Percentiles rank a stretch among this genome's conserved stretches.
Evolutionary conservation across 1,140 invertebrate genomes (phyloP).

Genomic region (Elysia chlorotica): DNA sequence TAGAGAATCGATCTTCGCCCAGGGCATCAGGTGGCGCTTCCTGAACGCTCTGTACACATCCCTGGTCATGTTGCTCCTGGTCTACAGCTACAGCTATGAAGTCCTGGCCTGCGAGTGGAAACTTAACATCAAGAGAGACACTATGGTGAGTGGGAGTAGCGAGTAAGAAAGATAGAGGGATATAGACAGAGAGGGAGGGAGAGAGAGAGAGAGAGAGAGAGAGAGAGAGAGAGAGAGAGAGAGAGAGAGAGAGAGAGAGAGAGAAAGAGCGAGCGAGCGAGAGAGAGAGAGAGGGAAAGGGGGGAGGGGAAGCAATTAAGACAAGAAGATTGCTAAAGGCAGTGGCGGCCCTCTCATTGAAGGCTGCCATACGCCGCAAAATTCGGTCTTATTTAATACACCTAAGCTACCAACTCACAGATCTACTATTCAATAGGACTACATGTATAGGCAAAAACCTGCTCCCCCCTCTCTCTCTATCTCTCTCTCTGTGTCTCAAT

Average conservation of each 20-base stretch:
- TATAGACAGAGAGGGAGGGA: background rate
- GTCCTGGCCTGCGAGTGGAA: constrained; percentile 58
- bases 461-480: too few relatives aligned
- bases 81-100: constrained; percentile 58
- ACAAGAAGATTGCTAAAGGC: too few relatives aligned
- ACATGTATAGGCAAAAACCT: too few relatives aligned
- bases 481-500: too few relatives aligned
- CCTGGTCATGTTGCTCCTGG: constrained; percentile 46
- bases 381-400: too few relatives aligned
- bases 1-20: constrained; percentile 44
- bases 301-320: too few relatives aligned
- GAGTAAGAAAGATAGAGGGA: background rate
- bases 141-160: constrained; percentile 33
- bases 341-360: too few relatives aligned
- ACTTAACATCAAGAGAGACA: constrained; percentile 51
- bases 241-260: background rate
- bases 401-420: too few relatives aligned
- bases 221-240: background rate
- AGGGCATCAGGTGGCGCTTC: constrained; percentile 31
- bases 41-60: constrained; percentile 52
- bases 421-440: too few relatives aligned
- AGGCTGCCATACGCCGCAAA: too few relatives aligned
- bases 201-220: background rate
- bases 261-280: background rate
- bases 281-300: background rate